Evolutionary conservation across 2,113 vertebrate species (phyloP).

Genomic region (Garra rufa): DNA sequence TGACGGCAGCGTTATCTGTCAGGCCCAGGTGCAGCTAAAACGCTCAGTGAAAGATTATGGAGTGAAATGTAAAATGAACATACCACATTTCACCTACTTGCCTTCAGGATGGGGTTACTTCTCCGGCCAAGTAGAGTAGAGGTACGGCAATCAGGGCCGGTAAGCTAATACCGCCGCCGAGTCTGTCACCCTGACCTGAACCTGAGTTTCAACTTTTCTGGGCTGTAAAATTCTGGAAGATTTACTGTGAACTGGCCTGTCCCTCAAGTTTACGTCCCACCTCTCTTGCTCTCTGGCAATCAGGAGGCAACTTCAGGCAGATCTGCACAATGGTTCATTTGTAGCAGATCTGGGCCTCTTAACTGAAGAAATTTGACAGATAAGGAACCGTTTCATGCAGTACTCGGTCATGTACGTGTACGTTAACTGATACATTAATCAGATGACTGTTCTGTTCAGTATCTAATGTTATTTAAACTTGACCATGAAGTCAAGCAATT

Average conservation of each 20-base stretch:
- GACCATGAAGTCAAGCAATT: background rate
- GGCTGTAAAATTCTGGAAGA: slow-evolving; percentile 51
- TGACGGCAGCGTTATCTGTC: slow-evolving; percentile 52
- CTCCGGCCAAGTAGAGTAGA: slow-evolving; percentile 35
- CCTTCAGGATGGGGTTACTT: slow-evolving; percentile 45
- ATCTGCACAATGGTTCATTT: slow-evolving; percentile 46
- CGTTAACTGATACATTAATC: slow-evolving; percentile 18
- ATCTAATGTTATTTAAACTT: slow-evolving; percentile 7
- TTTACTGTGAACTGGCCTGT: slow-evolving; percentile 51
- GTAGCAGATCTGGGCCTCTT: slow-evolving; percentile 39
- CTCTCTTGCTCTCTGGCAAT: slow-evolving; percentile 40
- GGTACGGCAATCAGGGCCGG: slow-evolving; percentile 25
- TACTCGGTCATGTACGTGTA: background rate
- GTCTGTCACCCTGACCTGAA: slow-evolving; percentile 56
- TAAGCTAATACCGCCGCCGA: slow-evolving; percentile 51
- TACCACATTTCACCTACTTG: slow-evolving; percentile 47
- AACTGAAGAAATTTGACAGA: slow-evolving; percentile 43
- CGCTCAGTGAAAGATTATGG: slow-evolving; percentile 47
- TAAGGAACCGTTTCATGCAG: slow-evolving; percentile 28
- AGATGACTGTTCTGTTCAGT: slow-evolving; percentile 8
- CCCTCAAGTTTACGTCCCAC: slow-evolving; percentile 44
- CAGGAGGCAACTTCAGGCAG: slow-evolving; percentile 28
- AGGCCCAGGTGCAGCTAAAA: slow-evolving; percentile 53
- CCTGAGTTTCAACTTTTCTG: slow-evolving; percentile 46
- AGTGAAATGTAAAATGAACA: slow-evolving; percentile 56